Evolutionary conservation across 1,140 invertebrate species (phyloP), one percentile per base, ranked within the genome.

Genomic region (Agraylea sexmaculata): DNA sequence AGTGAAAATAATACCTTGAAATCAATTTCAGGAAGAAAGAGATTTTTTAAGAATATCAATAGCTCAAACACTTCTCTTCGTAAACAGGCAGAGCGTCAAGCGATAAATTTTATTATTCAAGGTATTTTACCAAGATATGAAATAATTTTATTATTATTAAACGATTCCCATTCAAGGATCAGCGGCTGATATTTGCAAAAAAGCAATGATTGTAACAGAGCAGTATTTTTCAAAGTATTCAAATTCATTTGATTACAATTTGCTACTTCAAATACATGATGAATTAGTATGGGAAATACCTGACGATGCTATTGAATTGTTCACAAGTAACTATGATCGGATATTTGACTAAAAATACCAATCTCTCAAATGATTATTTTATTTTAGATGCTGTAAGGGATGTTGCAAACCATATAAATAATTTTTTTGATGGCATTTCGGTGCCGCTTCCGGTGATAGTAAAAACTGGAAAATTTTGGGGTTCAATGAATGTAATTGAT

Each of bases 261-360:
- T 74, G 27, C 43, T 75, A 22, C 57, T 74, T 35, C 72, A 74
- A 50, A 69, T 76, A 34, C 74, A 76, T 54, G 74, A 76, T 59
- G 74, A 76, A 53, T 54, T 75, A 13, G 53, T 75, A 11, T 70
- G 70, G 62, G 71, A 75, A 49, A 60, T 74, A 20, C 29, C 16
- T 4, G 35, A 50, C 2, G 25, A 39, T 0, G 19, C 59, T 11
- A 16, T 62, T 37, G 11, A 41, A 1, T n/a, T 10, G 4, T 56
- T 57, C 1, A 56, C 53, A 16, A 52, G 63, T 62, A 30, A 31
- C 29, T 29, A 21, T 0, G 12, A 12, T 13, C 2, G 13, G 34
- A 19, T 2, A 2, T 32, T 18, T 8, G 52, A 51, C 4, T 2
- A 33, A 52, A 23, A 53, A 56, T 15, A 47, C 45, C 30, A 21